Evolutionary conservation across 2,797 vertebrate species (phyloP).

Genomic region (Parotocinclus haroldoi): DNA sequence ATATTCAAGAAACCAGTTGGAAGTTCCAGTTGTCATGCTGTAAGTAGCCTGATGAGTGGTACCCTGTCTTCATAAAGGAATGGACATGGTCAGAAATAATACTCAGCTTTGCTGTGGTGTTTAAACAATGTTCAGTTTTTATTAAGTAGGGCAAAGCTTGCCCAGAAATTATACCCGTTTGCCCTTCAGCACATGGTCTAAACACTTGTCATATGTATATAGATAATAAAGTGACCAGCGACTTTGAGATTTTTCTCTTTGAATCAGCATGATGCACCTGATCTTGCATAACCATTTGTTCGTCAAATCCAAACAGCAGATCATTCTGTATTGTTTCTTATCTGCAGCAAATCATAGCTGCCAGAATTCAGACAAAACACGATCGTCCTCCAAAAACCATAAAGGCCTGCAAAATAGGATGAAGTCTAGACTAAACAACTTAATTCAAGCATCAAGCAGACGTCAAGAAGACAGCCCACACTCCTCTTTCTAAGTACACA

Average conservation of each 20-base stretch:
- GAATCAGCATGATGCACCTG: slow-evolving; percentile 50
- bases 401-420: slow-evolving; percentile 55
- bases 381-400: slow-evolving; percentile 13
- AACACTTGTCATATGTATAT: too few relatives aligned
- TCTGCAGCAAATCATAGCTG: slow-evolving; percentile 20
- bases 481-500: slow-evolving; percentile 36
- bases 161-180: too few relatives aligned
- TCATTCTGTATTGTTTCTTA: slow-evolving; percentile 23
- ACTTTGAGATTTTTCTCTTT: slow-evolving; percentile 37
- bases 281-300: slow-evolving; percentile 5
- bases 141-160: too few relatives aligned
- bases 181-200: too few relatives aligned
- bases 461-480: slow-evolving; percentile 54
- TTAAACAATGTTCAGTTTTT: too few relatives aligned
- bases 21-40: too few relatives aligned
- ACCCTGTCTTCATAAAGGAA: too few relatives aligned
- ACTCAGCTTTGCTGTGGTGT: too few relatives aligned
- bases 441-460: slow-evolving; percentile 53
- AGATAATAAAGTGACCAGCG: too few relatives aligned
- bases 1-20: too few relatives aligned
- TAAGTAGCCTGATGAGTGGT: too few relatives aligned
- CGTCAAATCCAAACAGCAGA: slow-evolving; percentile 15
- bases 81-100: too few relatives aligned
- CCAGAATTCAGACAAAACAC: slow-evolving; percentile 10
- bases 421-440: slow-evolving; percentile 69